Percentiles rank a stretch among this genome's conserved stretches.
Evolutionary conservation across 1,140 invertebrate species (phyloP).

Genomic region (Araneus ventricosus): DNA sequence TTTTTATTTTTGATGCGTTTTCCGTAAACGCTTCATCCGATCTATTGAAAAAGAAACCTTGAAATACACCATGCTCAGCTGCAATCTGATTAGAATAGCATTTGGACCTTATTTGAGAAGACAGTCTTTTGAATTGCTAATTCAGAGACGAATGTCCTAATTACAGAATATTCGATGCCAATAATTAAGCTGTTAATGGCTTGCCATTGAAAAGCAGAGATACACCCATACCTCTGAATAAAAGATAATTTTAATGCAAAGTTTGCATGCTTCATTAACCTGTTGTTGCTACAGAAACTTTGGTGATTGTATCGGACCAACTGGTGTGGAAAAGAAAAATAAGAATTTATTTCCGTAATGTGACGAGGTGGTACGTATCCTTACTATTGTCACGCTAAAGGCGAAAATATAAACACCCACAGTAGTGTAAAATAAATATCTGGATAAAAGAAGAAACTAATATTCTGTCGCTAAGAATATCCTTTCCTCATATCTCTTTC

Average conservation of each 20-base stretch:
- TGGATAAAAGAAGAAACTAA: too few relatives aligned
- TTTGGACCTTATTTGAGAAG: background rate
- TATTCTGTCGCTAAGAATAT: too few relatives aligned
- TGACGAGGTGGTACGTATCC: too few relatives aligned
- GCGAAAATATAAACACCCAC: too few relatives aligned
- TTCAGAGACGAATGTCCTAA: background rate
- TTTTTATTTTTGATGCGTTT: background rate
- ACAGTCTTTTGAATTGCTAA: background rate
- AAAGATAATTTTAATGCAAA: background rate
- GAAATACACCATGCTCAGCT: background rate
- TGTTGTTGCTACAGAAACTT: too few relatives aligned
- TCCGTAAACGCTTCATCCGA: background rate
- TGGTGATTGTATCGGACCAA: too few relatives aligned
- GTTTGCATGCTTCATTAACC: too few relatives aligned
- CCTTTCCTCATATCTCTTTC: too few relatives aligned
- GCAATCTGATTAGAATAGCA: background rate
- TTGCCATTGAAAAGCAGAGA: background rate
- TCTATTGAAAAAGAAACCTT: slow-evolving; percentile 5
- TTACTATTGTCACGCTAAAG: too few relatives aligned
- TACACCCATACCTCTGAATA: background rate
- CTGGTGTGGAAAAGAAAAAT: too few relatives aligned
- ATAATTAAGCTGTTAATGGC: background rate
- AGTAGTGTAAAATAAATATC: too few relatives aligned
- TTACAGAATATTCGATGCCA: background rate
- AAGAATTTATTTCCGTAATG: too few relatives aligned